These are phyloP conservation scores for Oryzaephilus surinamensis DNA, from an alignment of 1,140 invertebrate species.

Conservation along the genomic window DNA sequence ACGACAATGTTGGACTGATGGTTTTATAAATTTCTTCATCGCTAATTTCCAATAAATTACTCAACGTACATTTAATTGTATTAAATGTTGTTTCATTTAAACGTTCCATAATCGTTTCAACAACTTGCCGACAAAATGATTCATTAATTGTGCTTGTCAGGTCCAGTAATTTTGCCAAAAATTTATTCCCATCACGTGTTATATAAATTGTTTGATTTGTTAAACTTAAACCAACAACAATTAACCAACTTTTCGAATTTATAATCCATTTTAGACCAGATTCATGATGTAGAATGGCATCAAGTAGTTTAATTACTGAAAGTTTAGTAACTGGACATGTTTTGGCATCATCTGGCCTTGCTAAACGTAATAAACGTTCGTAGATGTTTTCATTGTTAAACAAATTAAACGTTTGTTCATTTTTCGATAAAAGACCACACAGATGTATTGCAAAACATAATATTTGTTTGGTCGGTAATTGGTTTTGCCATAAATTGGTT, in stretches of 20 bases:
- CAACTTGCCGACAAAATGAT: conserved; percentile 12
- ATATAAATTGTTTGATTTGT: conserved; percentile 52
- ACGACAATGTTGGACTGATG: conserved; percentile 40
- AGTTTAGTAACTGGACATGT: conserved; percentile 44
- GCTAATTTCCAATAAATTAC: conserved; percentile 32
- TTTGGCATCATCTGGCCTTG: conserved; percentile 27
- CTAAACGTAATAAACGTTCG: conserved; percentile 29
- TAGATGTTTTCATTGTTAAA: conserved; percentile 34
- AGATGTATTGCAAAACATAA: conserved; percentile 39
- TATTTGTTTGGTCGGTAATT: conserved; percentile 34
- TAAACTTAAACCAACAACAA: conserved; percentile 44
- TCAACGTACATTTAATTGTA: not conserved
- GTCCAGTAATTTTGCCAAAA: conserved; percentile 42
- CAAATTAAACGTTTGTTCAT: conserved; percentile 35
- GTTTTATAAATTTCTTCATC: conserved; percentile 42
- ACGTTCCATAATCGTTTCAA: conserved; percentile 10
- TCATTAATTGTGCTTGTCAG: conserved; percentile 11
- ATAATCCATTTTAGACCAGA: conserved; percentile 46
- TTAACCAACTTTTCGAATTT: conserved; percentile 41
- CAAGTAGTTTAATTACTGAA: conserved; percentile 48
- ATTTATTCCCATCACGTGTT: conserved; percentile 44
- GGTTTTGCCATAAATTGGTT: conserved; percentile 19
- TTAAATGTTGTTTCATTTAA: conserved; percentile 7
- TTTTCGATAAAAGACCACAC: conserved; percentile 34
- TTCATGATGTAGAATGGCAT: conserved; percentile 40